Evolutionary conservation across 2,113 vertebrate genomes (phyloP).

Genomic region (Stegostoma tigrinum): DNA sequence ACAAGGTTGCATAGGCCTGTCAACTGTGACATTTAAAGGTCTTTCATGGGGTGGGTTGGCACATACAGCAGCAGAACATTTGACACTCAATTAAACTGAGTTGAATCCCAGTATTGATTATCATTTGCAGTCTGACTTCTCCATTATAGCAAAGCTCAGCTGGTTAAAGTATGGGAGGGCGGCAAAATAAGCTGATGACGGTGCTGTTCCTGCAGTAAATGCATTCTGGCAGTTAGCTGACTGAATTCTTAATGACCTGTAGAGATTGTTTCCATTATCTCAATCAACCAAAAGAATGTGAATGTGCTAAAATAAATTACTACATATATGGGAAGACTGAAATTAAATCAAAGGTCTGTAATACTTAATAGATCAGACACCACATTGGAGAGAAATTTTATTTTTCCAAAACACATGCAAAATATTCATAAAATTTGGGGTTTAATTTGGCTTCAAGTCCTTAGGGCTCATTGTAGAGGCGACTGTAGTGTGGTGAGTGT

Average conservation of each 20-base stretch:
- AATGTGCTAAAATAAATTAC: not conserved
- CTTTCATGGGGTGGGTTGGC: not conserved
- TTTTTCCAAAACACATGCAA: not conserved
- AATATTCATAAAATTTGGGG: not conserved
- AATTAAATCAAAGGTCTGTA: not conserved
- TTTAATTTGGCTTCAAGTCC: too few species aligned
- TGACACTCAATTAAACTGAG: not conserved
- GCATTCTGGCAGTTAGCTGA: not conserved
- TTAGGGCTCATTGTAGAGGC: too few species aligned
- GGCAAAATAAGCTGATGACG: not conserved
- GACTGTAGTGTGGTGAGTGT: too few species aligned
- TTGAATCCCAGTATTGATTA: conserved; percentile 17
- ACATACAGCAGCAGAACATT: not conserved
- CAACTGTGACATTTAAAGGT: not conserved
- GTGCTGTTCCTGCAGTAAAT: not conserved
- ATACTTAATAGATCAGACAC: not conserved
- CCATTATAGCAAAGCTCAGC: not conserved
- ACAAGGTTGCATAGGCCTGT: not conserved
- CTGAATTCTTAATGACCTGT: not conserved
- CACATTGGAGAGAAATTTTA: not conserved
- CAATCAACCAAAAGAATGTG: not conserved
- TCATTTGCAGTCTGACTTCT: conserved; percentile 9
- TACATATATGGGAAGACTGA: not conserved
- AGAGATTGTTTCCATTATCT: not conserved
- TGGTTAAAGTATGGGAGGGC: not conserved